These are phyloP conservation scores for Leptura quadrifasciata DNA, from an alignment of 2,888 invertebrate species.

Conservation along the genomic window DNA sequence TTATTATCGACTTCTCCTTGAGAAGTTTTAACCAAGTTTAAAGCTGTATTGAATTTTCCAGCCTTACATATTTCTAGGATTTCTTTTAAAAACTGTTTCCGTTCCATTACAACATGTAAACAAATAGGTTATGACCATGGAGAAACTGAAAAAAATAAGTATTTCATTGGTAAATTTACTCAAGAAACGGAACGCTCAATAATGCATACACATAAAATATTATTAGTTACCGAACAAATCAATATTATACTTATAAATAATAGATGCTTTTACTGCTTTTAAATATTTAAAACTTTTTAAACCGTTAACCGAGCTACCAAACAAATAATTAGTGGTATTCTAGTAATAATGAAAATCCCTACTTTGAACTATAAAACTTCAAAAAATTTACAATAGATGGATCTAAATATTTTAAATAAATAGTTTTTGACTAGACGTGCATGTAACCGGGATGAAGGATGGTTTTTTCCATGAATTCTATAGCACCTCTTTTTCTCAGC, in stretches of 20 bases:
- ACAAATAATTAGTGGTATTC: neutral
- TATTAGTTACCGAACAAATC: neutral
- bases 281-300: constrained; percentile 36
- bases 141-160: constrained; percentile 1
- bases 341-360: no score
- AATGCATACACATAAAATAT: neutral
- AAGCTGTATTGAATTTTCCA: constrained; percentile 2
- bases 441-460: no score
- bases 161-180: neutral
- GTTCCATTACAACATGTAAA: constrained; percentile 9
- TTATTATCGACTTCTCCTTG: constrained; percentile 14
- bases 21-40: neutral
- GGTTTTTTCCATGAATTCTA: no score
- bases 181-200: neutral
- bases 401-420: no score
- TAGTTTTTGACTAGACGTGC: no score
- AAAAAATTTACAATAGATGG: no score
- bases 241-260: constrained; percentile 23
- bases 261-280: constrained; percentile 20
- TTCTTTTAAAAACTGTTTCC: constrained; percentile 5
- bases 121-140: constrained; percentile 13
- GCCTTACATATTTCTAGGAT: constrained; percentile 24
- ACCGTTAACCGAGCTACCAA: constrained; percentile 22
- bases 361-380: no score
- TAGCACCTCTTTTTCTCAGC: no score